These are phyloP conservation scores for Mus spicilegus DNA, from an alignment of 2,113 vertebrate genomes.

Conservation along the genomic window DNA sequence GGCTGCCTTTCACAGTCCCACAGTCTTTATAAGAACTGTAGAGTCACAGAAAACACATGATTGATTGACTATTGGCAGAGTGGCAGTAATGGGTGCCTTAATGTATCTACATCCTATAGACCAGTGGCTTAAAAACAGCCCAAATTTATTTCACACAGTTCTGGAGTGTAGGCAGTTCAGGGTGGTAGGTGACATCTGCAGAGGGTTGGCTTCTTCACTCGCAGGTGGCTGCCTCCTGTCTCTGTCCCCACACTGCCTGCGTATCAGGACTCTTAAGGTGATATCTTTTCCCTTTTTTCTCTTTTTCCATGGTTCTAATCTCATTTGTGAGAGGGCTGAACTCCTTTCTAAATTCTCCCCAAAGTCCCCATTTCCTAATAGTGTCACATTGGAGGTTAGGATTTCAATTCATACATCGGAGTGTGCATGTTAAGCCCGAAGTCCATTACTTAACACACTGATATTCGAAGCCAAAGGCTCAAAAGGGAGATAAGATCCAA, in stretches of 20 bases:
- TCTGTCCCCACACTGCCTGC: not conserved
- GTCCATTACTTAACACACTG: not conserved
- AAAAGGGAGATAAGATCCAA: constrained; percentile 62
- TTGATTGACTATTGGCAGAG: not conserved
- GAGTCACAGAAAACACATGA: not conserved
- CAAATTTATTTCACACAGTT: not conserved
- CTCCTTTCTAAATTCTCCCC: not conserved
- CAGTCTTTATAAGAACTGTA: not conserved
- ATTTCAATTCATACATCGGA: not conserved
- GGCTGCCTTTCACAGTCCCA: too few species aligned
- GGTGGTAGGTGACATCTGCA: not conserved
- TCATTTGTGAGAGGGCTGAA: not conserved
- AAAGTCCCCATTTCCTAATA: not conserved
- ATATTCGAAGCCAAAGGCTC: constrained; percentile 55
- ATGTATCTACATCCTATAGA: not conserved
- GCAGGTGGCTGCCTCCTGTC: not conserved
- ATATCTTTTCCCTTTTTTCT: too few species aligned
- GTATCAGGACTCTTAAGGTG: not conserved
- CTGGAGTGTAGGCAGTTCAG: not conserved
- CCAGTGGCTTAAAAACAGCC: not conserved
- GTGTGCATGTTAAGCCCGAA: not conserved
- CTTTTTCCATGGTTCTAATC: not conserved
- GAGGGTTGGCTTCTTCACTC: not conserved
- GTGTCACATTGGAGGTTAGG: not conserved
- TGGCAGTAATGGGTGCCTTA: not conserved